Conservation (phyloP, 2,797 vertebrate species). For the Karalla daura region DNA sequence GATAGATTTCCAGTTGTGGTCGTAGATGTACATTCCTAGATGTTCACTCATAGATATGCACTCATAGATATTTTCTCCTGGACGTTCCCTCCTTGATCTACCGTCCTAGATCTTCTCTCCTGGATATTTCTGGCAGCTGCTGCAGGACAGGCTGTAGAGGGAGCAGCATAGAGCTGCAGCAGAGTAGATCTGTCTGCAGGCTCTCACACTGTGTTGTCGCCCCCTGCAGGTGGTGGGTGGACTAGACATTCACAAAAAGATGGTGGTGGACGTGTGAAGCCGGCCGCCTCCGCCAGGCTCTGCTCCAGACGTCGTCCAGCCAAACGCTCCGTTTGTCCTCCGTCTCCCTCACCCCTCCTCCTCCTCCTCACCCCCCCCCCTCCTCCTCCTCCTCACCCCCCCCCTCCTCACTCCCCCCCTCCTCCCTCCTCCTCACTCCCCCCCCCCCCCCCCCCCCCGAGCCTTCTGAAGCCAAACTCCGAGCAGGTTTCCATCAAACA, state of each 20-base stretch:
- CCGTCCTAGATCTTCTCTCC: too few relatives aligned
- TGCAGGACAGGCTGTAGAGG: neutral
- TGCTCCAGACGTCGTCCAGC: conserved; percentile 91
- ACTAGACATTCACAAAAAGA: conserved; percentile 98
- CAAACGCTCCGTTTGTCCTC: conserved; percentile 82
- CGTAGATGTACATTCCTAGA: too few relatives aligned
- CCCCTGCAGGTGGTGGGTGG: conserved; percentile 90
- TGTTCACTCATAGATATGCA: too few relatives aligned
- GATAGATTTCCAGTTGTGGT: too few relatives aligned
- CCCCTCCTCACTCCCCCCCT: neutral
- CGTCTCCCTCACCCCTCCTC: conserved; percentile 39
- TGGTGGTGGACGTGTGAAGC: conserved; percentile 95
- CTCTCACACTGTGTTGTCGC: neutral
- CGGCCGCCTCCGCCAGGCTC: conserved; percentile 90
- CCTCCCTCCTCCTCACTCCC: neutral
- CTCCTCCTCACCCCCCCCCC: neutral
- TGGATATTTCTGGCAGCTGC: too few relatives aligned
- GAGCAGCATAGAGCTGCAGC: neutral
- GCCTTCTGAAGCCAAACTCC: conserved; percentile 89
- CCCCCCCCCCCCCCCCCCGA: neutral
- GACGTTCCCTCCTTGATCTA: too few relatives aligned
- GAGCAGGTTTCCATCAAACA: conserved; percentile 92
- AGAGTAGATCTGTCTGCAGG: too few relatives aligned
- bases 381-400: neutral
- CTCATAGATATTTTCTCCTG: too few relatives aligned